These are phyloP conservation scores for Drosophila nigritarsus DNA, from an alignment of 2,888 invertebrate genomes.

Conservation along the genomic window DNA sequence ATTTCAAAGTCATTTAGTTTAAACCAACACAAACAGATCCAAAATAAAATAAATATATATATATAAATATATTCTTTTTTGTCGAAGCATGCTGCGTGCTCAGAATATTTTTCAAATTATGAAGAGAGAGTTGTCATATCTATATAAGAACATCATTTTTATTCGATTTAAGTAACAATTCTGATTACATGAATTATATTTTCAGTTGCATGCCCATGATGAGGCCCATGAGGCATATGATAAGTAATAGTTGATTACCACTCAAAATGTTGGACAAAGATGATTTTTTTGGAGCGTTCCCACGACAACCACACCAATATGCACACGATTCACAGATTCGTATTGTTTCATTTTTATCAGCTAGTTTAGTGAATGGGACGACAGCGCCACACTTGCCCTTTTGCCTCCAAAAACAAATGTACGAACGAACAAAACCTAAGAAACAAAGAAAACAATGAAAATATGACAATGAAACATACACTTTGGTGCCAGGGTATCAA, in stretches of 20 bases:
- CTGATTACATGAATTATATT: neutral
- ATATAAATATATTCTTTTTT: neutral
- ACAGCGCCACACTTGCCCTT: neutral
- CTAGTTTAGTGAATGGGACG: neutral
- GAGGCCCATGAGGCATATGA: neutral
- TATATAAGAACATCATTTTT: neutral
- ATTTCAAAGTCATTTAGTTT: neutral
- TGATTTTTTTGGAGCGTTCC: neutral
- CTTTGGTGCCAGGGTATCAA: neutral
- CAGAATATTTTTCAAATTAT: neutral
- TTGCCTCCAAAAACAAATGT: slow-evolving; percentile 1
- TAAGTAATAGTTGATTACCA: neutral
- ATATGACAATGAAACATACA: neutral
- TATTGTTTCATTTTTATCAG: neutral
- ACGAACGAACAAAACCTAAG: neutral
- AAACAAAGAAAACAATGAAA: neutral
- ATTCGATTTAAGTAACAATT: neutral
- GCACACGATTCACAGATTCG: slow-evolving; percentile 3
- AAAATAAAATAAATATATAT: neutral
- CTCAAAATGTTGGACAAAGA: too few relatives aligned
- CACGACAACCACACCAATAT: slow-evolving; percentile 8
- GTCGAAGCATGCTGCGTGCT: neutral
- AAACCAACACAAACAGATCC: neutral
- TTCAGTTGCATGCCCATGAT: neutral
- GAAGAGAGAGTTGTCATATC: neutral